A percentile compares a stretch with the other conserved stretches of the same genome.
Evolutionary conservation across 2,113 vertebrate genomes (phyloP).

Genomic region (Erythrolamprus reginae): DNA sequence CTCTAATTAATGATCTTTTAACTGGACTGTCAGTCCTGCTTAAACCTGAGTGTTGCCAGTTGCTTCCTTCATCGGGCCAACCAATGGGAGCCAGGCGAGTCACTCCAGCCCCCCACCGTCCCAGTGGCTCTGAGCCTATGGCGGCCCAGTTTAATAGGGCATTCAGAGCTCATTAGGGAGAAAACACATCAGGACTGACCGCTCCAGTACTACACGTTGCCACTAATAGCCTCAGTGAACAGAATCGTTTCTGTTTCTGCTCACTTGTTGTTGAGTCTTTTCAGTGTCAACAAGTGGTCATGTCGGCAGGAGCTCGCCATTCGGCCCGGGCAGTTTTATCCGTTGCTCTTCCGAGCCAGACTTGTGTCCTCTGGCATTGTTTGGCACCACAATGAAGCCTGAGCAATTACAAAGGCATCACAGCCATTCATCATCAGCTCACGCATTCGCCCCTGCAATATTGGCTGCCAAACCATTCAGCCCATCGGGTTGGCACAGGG

Average conservation of each 20-base stretch:
- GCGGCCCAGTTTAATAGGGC: slow-evolving; percentile 87
- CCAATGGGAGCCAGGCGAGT: slow-evolving; percentile 72
- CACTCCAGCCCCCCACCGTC: slow-evolving; percentile 78
- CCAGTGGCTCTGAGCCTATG: slow-evolving; percentile 75
- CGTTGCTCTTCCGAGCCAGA: slow-evolving; percentile 91
- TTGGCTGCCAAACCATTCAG: slow-evolving; percentile 70
- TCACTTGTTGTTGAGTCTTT: slow-evolving; percentile 87
- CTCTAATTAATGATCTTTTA: slow-evolving; percentile 97
- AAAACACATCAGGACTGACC: slow-evolving; percentile 77
- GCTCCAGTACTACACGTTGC: slow-evolving; percentile 88
- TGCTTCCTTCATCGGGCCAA: slow-evolving; percentile 61
- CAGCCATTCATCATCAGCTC: slow-evolving; percentile 95
- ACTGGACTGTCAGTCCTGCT: slow-evolving; percentile 85
- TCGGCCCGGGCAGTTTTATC: slow-evolving; percentile 86
- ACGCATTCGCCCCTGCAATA: slow-evolving; percentile 58
- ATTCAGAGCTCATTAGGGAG: slow-evolving; percentile 82
- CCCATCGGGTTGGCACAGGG: slow-evolving; percentile 49
- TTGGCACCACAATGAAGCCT: slow-evolving; percentile 79
- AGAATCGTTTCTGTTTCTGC: slow-evolving; percentile 86
- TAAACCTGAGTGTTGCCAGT: slow-evolving; percentile 83
- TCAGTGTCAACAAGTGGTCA: slow-evolving; percentile 79
- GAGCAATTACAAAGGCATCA: slow-evolving; percentile 99
- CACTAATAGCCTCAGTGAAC: slow-evolving; percentile 77
- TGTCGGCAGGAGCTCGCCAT: slow-evolving; percentile 77
- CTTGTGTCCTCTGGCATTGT: slow-evolving; percentile 88